Evolutionary conservation across 2,797 vertebrate species (phyloP), one percentile per base, ranked within the genome.

Genomic region (Sardinella longiceps): DNA sequence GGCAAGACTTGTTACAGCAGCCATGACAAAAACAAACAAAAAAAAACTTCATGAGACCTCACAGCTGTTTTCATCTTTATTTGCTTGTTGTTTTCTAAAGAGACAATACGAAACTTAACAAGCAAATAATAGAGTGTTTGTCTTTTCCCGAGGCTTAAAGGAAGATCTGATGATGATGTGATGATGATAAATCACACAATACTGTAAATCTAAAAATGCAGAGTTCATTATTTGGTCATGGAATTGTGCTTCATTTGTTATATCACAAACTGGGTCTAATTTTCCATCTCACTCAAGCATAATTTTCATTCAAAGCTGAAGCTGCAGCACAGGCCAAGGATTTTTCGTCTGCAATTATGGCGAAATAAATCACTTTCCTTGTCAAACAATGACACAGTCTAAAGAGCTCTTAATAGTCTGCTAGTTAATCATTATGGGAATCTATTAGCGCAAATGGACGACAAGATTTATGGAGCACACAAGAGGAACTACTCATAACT

Each of bases 331-430:
- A 43, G 70, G 15, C 7, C n/a, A 43, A 10, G 70, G 70, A 77
- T 77, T 77, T 39, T 70, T 43, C 43, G 14, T 77, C 37, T 7
- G 37, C 70, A 77, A 77, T 77, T 77, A 77, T 77, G 70, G 70
- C 12, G 18, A 77, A 77, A 77, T 77, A 77, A 77, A 77, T 77
- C 70, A 77, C 15, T 43, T 77, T 39, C 70, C 70, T 77, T 77
- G 70, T 77, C 70, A 43, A n/a, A 77, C 70, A 43, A 77, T 77
- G 70, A 77, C 70, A 77, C 70, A 77, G 33, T 39, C 70, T 77
- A 77, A 77, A 77, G 37, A 77, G 70, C 70, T 77, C 70, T 43
- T 77, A 77, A 77, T 77, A 77, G 70, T 77, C 70, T 43, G 18
- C 70, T 23, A 77, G 70, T 77, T 77, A 77, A 77, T 77, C 70